phyloP scores from a whole-genome alignment of 2,113 vertebrate genomes.

The Perognathus longimembris region DNA sequence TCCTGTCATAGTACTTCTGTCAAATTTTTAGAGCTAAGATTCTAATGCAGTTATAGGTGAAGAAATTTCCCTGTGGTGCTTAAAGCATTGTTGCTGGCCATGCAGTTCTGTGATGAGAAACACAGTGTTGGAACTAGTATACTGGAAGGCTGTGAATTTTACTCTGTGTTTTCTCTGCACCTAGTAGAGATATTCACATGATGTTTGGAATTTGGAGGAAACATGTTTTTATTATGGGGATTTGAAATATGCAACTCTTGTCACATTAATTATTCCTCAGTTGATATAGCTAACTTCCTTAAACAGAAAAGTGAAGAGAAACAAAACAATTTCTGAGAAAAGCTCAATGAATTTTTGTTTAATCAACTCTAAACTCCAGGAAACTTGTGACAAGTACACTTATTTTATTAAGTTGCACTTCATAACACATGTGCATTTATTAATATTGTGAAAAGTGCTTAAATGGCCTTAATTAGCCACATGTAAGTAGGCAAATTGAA shows the following conservation, averaged over 20 bases:
- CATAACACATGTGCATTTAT: background rate
- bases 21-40: background rate
- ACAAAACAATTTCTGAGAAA: background rate
- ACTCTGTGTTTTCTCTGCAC: background rate
- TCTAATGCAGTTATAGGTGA: background rate
- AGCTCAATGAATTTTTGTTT: background rate
- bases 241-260: background rate
- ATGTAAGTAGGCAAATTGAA: background rate
- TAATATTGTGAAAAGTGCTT: conserved; percentile 32
- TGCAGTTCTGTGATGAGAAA: background rate
- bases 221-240: background rate
- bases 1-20: background rate
- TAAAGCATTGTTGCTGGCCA: background rate
- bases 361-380: conserved; percentile 5
- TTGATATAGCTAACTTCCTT: background rate
- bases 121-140: background rate
- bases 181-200: background rate
- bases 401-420: conserved; percentile 30
- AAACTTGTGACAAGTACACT: background rate
- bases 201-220: background rate
- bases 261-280: background rate
- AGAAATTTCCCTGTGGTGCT: background rate
- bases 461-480: background rate
- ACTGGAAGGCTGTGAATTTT: background rate
- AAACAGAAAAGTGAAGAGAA: background rate